Conservation (phyloP, 2,113 vertebrate genomes). For the Procavia capensis region DNA sequence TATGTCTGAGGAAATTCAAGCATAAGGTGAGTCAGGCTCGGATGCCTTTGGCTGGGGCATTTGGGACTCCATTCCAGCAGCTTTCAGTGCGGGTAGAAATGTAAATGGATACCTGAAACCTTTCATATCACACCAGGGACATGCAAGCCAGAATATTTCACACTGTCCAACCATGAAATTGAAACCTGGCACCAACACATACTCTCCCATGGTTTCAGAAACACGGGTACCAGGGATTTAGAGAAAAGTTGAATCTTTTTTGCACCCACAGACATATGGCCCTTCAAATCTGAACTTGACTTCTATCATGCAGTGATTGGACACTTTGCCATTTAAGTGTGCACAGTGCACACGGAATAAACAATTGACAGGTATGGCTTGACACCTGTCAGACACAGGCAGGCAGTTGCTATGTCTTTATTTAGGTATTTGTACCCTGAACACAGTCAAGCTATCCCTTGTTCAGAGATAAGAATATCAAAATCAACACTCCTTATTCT, state of each 20-base stretch:
- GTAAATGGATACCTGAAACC: constrained; percentile 58
- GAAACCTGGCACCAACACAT: neutral
- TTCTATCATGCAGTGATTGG: neutral
- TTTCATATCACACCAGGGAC: neutral
- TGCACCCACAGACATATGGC: neutral
- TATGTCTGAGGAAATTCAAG: constrained; percentile 65
- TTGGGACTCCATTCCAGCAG: constrained; percentile 42
- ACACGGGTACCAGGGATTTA: neutral
- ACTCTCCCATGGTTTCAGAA: constrained; percentile 45
- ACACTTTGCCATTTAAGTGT: neutral
- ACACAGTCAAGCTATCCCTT: neutral
- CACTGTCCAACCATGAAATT: constrained; percentile 60
- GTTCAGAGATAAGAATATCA: neutral
- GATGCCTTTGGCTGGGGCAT: constrained; percentile 33
- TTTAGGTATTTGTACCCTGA: neutral
- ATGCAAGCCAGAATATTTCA: constrained; percentile 53
- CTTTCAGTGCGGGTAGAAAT: neutral
- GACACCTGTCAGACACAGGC: neutral
- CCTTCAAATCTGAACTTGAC: neutral
- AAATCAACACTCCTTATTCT: neutral
- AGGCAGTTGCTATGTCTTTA: neutral
- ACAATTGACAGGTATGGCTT: fast-evolving
- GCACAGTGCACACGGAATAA: neutral
- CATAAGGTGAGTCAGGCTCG: constrained; percentile 67
- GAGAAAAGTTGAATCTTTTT: neutral